These are phyloP conservation scores for Trypoxylus dichotomus DNA, from an alignment of 1,140 invertebrate genomes.

Conservation along the genomic window DNA sequence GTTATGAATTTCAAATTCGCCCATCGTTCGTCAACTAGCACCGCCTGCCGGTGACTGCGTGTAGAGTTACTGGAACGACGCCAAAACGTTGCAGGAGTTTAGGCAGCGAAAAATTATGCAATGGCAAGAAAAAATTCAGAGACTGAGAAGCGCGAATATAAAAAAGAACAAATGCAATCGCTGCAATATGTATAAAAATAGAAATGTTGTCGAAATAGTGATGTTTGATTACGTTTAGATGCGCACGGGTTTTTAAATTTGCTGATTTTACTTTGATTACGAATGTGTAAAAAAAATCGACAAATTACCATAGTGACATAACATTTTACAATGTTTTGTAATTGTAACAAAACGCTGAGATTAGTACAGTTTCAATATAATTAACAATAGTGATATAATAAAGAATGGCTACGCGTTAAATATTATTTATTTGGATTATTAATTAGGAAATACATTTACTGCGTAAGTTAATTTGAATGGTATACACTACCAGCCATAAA, in stretches of 20 bases:
- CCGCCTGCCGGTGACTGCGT: background rate
- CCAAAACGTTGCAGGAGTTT: background rate
- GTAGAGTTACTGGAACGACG: background rate
- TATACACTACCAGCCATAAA: too few species aligned
- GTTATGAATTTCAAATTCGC: background rate
- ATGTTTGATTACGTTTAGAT: background rate
- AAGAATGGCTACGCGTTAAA: too few species aligned
- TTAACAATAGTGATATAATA: too few species aligned
- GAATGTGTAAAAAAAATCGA: too few species aligned
- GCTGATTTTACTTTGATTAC: too few species aligned
- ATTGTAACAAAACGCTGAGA: too few species aligned
- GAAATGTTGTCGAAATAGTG: background rate
- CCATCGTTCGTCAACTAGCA: background rate
- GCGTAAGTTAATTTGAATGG: too few species aligned
- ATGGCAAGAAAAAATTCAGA: background rate
- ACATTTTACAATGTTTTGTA: too few species aligned
- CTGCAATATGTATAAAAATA: background rate
- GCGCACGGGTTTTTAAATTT: background rate
- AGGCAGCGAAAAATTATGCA: background rate
- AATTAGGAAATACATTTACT: too few species aligned
- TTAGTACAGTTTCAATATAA: too few species aligned
- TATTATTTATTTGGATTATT: too few species aligned
- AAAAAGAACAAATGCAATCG: background rate
- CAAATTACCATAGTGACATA: too few species aligned
- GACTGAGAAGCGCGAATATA: background rate